Base-by-base conservation (phyloP, 2,888 invertebrate species). In the Odontocolon sp. region DNA sequence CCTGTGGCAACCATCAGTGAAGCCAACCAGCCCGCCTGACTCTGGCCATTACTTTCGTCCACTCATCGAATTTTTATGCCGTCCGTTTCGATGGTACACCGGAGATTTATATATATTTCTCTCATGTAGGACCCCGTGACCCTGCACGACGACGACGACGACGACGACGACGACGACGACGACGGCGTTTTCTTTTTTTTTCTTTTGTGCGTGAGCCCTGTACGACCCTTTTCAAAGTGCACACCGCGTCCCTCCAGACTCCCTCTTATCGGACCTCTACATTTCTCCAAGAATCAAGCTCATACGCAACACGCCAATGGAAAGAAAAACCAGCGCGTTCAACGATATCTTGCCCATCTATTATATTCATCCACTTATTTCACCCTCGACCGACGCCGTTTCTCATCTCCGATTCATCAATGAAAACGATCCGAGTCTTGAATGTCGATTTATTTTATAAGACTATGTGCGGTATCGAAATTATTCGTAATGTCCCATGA, bases 1-100 rank as follows among this genome's bases (percentile, higher is more conserved):
- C 66, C 47, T 67, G 47, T 33, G 38, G 67, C 57, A 26, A 9
- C 14, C 31, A 40, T 9, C 33, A 57, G 36, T 42, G 68, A 16
- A 36, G 36, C 33, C 52, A 40, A 52, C 61, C 57, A 31, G 28
- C 61, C 26, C 54, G 40, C 56, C 36, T 50, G 45, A 42, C 23
- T 72, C 38, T 38, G 59, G 54, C 63, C 72, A 72, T 71, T 74
- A 76, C 68, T 71, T 71, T 77, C 38, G 67, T 50, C 59, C 63
- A 68, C 68, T 63, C 76, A 77, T 84, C 82, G 82, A 85, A 83
- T 83, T 85, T 83, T 84, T 77, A 81, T 81, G 76, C 70, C 82
- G 71, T 77, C 76, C 73, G 78, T 81, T 76, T 74, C 83, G 78
- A 78, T 77, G 36, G 33, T 57, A 38, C 63, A 57, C 72, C 73